phyloP scores from a whole-genome alignment of 1,140 invertebrate species.

The Megalopta genalis region DNA sequence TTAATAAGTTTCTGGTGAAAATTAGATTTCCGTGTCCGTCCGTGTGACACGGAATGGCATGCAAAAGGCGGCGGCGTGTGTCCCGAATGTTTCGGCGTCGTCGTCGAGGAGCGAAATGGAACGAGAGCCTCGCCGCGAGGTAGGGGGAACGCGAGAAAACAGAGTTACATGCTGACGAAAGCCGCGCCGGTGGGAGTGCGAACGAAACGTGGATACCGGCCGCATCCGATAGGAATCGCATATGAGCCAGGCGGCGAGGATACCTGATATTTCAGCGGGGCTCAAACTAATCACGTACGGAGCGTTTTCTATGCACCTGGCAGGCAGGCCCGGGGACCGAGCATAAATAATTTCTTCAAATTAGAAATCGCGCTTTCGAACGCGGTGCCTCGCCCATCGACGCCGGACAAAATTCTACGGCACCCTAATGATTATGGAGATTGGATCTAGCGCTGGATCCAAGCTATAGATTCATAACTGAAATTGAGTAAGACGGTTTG shows the following conservation, averaged over 20 bases:
- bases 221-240: slow-evolving; percentile 63
- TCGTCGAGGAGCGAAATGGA: slow-evolving; percentile 53
- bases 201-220: slow-evolving; percentile 44
- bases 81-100: slow-evolving; percentile 69
- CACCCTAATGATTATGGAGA: neutral
- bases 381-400: neutral
- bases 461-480: too few relatives aligned
- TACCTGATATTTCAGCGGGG: slow-evolving; percentile 40
- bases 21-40: slow-evolving; percentile 77
- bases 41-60: slow-evolving; percentile 72
- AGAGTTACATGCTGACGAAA: slow-evolving; percentile 32
- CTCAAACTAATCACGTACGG: slow-evolving; percentile 53
- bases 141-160: slow-evolving; percentile 44
- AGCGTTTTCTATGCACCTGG: slow-evolving; percentile 49
- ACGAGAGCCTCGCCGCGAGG: neutral
- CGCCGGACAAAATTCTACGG: neutral
- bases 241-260: slow-evolving; percentile 53
- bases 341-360: slow-evolving; percentile 43
- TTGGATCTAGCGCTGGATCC: too few relatives aligned
- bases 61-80: slow-evolving; percentile 67
- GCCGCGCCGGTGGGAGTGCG: slow-evolving; percentile 43
- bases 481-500: too few relatives aligned
- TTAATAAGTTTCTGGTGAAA: slow-evolving; percentile 68
- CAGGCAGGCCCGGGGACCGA: too few relatives aligned
- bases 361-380: slow-evolving; percentile 46